Evolutionary conservation across 2,797 vertebrate species (phyloP).

Genomic region (Okamejei kenojei): DNA sequence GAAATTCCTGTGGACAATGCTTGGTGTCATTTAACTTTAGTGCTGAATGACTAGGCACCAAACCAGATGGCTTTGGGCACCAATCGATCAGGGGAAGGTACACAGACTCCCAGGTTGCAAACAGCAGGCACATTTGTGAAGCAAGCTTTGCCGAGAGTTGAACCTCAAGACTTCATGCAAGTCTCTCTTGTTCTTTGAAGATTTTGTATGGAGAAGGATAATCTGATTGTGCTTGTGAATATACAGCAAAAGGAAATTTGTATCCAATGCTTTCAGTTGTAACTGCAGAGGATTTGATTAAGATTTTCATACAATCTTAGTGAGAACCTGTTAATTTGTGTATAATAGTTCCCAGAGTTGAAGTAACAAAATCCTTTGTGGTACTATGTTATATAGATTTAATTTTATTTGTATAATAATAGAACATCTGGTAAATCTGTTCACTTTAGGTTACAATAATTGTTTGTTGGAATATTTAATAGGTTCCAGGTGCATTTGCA

Average conservation of each 20-base stretch:
- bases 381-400: slow-evolving; percentile 34
- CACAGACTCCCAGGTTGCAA: slow-evolving; percentile 16
- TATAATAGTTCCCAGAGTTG: slow-evolving; percentile 37
- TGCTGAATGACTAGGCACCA: neutral
- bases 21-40: slow-evolving; percentile 20
- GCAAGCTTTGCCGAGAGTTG: neutral
- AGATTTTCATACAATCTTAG: slow-evolving; percentile 25
- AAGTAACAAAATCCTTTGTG: slow-evolving; percentile 32
- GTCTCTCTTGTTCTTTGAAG: slow-evolving; percentile 26
- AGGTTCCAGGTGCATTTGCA: slow-evolving; percentile 6
- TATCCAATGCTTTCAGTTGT: slow-evolving; percentile 35
- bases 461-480: slow-evolving; percentile 32
- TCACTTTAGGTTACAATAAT: neutral
- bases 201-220: slow-evolving; percentile 36
- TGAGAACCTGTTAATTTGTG: slow-evolving; percentile 12
- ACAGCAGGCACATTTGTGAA: neutral
- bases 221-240: slow-evolving; percentile 34
- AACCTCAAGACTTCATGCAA: slow-evolving; percentile 21
- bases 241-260: slow-evolving; percentile 9
- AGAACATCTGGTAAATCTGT: slow-evolving; percentile 17
- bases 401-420: slow-evolving; percentile 38
- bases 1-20: neutral
- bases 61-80: slow-evolving; percentile 28
- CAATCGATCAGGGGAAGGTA: slow-evolving; percentile 1
- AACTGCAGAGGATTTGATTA: slow-evolving; percentile 30